A percentile compares a stretch with the other conserved stretches of the same genome.
Conservation (phyloP, 1,140 invertebrate genomes). For the Phenacoccus solenopsis region DNA sequence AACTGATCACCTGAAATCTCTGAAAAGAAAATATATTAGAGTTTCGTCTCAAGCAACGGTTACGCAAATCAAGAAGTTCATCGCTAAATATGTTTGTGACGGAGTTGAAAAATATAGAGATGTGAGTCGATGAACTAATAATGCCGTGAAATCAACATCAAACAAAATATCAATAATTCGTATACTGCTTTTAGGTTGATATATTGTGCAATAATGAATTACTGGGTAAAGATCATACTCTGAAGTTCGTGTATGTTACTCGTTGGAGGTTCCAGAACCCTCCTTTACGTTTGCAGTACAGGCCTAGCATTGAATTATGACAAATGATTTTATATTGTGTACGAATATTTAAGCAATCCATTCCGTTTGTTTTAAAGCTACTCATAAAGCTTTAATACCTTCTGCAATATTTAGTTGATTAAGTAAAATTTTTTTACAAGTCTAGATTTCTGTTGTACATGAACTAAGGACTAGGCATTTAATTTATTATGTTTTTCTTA, state of each 20-base stretch:
- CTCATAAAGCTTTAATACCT: neutral
- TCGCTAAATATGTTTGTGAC: conserved; percentile 89
- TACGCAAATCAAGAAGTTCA: conserved; percentile 93
- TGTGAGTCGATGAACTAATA: conserved; percentile 45
- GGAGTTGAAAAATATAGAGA: conserved; percentile 87
- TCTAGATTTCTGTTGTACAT: too few species aligned
- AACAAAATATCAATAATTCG: neutral
- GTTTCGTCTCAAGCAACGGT: conserved; percentile 93
- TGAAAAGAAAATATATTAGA: conserved; percentile 80
- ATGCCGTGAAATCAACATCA: neutral
- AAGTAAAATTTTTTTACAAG: neutral
- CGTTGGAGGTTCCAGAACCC: conserved; percentile 91
- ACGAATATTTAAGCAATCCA: neutral
- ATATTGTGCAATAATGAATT: conserved; percentile 97
- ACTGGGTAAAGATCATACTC: conserved; percentile 93
- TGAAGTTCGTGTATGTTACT: conserved; percentile 97
- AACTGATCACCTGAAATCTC: conserved; percentile 57
- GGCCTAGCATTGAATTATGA: conserved; percentile 56
- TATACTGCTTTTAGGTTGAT: conserved; percentile 62
- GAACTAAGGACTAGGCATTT: too few species aligned
- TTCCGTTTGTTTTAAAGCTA: neutral
- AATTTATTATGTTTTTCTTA: too few species aligned
- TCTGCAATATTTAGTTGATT: neutral
- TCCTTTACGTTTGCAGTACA: conserved; percentile 68
- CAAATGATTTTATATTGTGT: conserved; percentile 9